A percentile compares a stretch with the other conserved stretches of the same genome.
These are phyloP conservation scores for Notamacropus eugenii DNA, from an alignment of 2,797 vertebrate genomes.

Conservation along the genomic window DNA sequence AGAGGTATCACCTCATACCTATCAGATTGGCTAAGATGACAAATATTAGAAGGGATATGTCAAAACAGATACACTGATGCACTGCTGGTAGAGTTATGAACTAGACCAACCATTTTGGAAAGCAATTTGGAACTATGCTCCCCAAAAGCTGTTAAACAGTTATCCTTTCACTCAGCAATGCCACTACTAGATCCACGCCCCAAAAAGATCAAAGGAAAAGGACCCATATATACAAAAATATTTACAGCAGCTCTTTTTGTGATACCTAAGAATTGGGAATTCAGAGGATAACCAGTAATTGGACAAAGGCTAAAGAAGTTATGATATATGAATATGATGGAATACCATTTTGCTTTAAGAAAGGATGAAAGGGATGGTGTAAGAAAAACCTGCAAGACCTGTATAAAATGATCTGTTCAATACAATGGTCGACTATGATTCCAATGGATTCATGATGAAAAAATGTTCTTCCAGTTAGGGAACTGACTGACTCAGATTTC, in stretches of 20 bases:
- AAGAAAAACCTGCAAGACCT: neutral
- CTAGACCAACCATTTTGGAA: neutral
- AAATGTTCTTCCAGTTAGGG: neutral
- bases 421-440: neutral
- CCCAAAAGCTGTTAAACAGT: neutral
- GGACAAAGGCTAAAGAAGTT: neutral
- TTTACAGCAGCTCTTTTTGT: neutral
- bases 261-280: neutral
- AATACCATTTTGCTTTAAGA: neutral
- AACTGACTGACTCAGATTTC: neutral
- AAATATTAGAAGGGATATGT: neutral
- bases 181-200: neutral
- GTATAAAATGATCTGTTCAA: neutral
- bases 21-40: neutral
- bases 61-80: neutral
- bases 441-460: neutral
- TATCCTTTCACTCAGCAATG: neutral
- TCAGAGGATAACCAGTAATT: neutral
- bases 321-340: neutral
- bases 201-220: neutral
- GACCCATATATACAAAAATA: neutral
- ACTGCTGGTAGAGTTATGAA: neutral
- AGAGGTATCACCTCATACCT: neutral
- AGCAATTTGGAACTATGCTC: neutral
- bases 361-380: neutral